Evolutionary conservation across 2,888 invertebrate genomes (phyloP), one percentile per base, ranked within the genome.

Genomic region (Scaptomyza cyrtandrae): DNA sequence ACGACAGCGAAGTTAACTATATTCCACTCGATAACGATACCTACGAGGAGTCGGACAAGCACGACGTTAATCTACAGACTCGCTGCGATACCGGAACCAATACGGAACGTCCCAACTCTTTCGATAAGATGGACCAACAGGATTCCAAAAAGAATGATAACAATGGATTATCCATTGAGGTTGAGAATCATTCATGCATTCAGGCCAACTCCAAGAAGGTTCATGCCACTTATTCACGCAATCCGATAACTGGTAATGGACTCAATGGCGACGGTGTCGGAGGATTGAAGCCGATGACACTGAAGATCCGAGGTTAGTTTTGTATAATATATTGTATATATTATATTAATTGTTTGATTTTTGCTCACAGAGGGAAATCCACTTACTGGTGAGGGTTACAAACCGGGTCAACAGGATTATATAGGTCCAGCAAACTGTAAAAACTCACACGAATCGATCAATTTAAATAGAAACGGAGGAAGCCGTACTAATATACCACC

Each of bases 191-290:
- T 19, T 43, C 68, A 13, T 80, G 71, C 49, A 37, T 41, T 6
- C 66, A 63, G 61, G 41, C 69, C 10, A 58, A 69, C 0, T 16
- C 19, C 1, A 37, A 31, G 3, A 57, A 56, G 11, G 55, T 56
- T 3, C 48, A 7, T 41, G 1, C 0, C n/a, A 27, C 13, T 6
- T 39, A 60, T 49, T 55, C 64, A 1, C 79, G 79, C 27, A 83
- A 80, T 24, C 83, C 80, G 0, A 82, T 80, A n/a, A 82, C 80
- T 0, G 81, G 81, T 0, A 31, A 58, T 4, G 81, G 84, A 0
- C 56, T 76, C 0, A 72, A 69, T n/a, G 79, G 76, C 1, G 76
- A 78, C 33, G 81, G 76, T 13, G 70, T 67, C 1, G 71, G 76
- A 6, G 74, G 71, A 10, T 52, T 65, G 0, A 84, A 67, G 61